Conservation (phyloP, 1,140 invertebrate species). For the Cataglyphis hispanica region DNA sequence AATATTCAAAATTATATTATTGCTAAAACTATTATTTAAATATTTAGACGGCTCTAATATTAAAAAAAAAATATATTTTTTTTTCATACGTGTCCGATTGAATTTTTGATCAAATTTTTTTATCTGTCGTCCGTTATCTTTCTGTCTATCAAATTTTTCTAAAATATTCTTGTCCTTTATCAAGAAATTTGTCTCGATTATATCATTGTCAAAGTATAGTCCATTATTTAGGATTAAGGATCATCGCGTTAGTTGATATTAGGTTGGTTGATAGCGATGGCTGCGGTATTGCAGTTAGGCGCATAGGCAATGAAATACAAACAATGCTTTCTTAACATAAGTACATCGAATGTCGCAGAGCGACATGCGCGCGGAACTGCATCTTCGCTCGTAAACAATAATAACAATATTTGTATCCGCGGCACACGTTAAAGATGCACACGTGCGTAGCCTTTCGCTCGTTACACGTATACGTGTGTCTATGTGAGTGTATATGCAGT, state of each 20-base stretch:
- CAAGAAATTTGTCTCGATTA: background rate
- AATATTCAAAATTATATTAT: too few relatives aligned
- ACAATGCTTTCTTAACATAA: slow-evolving; percentile 63
- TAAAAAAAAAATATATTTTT: background rate
- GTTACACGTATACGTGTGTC: background rate
- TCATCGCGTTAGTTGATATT: background rate
- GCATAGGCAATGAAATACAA: slow-evolving; percentile 62
- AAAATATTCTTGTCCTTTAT: background rate
- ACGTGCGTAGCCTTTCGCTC: slow-evolving; percentile 22
- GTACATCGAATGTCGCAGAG: slow-evolving; percentile 5
- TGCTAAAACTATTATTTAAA: too few relatives aligned
- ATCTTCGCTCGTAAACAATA: slow-evolving; percentile 52
- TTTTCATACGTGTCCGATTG: background rate
- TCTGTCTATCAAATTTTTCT: background rate
- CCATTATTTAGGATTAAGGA: background rate
- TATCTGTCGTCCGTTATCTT: background rate
- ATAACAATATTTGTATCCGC: slow-evolving; percentile 55
- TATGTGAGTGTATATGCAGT: slow-evolving; percentile 1
- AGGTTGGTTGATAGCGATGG: too few relatives aligned
- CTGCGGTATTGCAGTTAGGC: slow-evolving; percentile 31
- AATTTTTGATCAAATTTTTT: background rate
- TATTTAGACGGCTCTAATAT: background rate
- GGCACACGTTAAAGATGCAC: slow-evolving; percentile 49
- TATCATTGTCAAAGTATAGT: background rate
- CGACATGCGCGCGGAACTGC: slow-evolving; percentile 33